Evolutionary conservation across 2,888 invertebrate genomes (phyloP).

Genomic region (Petrolisthes manimaculis): DNA sequence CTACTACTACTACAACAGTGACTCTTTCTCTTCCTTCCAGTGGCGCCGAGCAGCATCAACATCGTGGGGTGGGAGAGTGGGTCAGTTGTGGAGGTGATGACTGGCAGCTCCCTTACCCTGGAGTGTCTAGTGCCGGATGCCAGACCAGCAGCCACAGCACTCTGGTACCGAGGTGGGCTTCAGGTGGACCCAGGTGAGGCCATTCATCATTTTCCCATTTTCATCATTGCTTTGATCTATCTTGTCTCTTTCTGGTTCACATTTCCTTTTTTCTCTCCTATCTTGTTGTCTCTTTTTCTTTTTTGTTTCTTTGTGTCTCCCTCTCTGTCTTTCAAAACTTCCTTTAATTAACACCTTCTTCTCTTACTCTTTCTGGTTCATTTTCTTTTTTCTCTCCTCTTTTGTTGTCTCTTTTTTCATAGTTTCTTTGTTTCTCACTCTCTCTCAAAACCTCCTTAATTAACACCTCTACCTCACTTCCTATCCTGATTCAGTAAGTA

Average conservation of each 20-base stretch:
- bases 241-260: not conserved
- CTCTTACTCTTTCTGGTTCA: no score
- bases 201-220: not conserved
- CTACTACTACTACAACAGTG: not conserved
- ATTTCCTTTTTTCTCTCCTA: not conserved
- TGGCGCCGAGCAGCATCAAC: constrained; percentile 51
- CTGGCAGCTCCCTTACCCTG: constrained; percentile 52
- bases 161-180: constrained; percentile 54
- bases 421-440: no score
- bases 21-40: constrained; percentile 14
- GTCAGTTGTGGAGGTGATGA: constrained; percentile 58
- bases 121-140: constrained; percentile 64
- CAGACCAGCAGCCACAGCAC: constrained; percentile 44
- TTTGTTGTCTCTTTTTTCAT: not conserved
- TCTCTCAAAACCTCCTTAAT: no score
- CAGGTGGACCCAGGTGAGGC: constrained; percentile 46
- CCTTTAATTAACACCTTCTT: no score
- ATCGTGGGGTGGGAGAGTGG: constrained; percentile 61
- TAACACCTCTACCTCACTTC: no score
- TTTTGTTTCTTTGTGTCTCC: not conserved
- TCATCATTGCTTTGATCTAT: not conserved
- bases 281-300: not conserved
- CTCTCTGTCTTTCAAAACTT: no score
- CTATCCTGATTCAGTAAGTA: no score
- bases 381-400: not conserved